Evolutionary conservation across 2,113 vertebrate species (phyloP), one percentile per base, ranked within the genome.

Genomic region (Daboia siamensis): DNA sequence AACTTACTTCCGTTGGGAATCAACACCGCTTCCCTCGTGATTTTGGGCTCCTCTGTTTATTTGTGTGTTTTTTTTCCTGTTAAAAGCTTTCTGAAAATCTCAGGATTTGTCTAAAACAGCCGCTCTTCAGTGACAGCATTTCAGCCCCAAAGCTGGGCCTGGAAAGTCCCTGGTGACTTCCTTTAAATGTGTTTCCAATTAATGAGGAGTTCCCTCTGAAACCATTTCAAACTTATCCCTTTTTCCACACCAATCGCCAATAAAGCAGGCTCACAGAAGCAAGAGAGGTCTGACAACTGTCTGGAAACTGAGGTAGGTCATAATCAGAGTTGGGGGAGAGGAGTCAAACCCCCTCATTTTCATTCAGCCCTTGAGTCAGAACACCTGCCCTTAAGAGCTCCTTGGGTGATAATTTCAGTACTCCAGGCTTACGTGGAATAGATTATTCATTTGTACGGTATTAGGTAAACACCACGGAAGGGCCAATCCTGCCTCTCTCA

Each of bases 401-500:
- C 44, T 92, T 85, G 54, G 7, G 44, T 0, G 33, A 24, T 1
- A 46, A 52, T 74, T 20, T 88, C 93, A 84, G 90, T 91, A 94
- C 90, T 88, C 61, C 0, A 5, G 0, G 5, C 39, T 64, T 89
- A 57, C 89, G 52, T 87, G 86, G 94, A 17, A 48, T 94, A 86
- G 51, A 48, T 2, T 93, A 39, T 46, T 86, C 69, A 54, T 26
- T 55, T 46, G n/a, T 12, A 92, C 87, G 61, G 4, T 13, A 48
- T 1, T 56, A 92, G 0, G 55, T 3, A 64, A 93, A 39, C 57
- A 44, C 0, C 0, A 55, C 56, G 92, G 56, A 80, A 64, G 12
- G 0, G 21, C 24, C 20, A 80, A 8, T 51, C 33, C 20, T 20
- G 69, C 33, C 69, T 80, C 87, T 93, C 89, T 46, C 51, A 24